A percentile compares a stretch with the other conserved stretches of the same genome.
Evolutionary conservation across 2,113 vertebrate genomes (phyloP).

Genomic region (Sorex araneus): DNA sequence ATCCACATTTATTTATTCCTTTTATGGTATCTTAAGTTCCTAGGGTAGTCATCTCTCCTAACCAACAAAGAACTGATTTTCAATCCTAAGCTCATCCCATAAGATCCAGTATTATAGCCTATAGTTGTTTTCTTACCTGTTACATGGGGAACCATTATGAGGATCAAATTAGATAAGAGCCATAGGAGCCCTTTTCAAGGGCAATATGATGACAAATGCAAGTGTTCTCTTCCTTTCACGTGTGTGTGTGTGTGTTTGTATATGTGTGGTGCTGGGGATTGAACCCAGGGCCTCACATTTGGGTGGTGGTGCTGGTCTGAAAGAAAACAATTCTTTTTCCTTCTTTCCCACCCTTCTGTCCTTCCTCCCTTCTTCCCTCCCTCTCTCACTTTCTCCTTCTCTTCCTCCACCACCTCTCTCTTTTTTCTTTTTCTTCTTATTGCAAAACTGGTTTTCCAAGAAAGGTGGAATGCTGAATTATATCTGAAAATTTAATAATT

Average conservation of each 20-base stretch:
- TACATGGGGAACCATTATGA: background rate
- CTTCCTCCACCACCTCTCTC: background rate
- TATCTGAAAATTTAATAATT: conserved; percentile 32
- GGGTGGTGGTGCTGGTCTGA: no score
- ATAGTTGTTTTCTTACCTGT: background rate
- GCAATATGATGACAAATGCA: background rate
- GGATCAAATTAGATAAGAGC: background rate
- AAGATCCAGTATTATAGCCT: background rate
- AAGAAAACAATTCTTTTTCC: no score
- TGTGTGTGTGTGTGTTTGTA: no score
- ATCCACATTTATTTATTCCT: background rate
- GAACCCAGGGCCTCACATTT: no score
- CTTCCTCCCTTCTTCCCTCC: background rate
- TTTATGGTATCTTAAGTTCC: background rate
- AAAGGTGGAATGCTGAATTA: background rate
- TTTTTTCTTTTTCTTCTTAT: background rate
- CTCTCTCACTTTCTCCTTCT: background rate
- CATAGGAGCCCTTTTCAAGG: background rate
- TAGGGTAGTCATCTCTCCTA: background rate
- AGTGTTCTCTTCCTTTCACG: background rate
- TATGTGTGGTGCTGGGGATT: no score
- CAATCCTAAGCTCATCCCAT: background rate
- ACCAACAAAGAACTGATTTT: conserved; percentile 45
- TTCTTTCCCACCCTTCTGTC: no score
- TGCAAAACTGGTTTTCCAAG: background rate